Base-by-base conservation (phyloP, 2,888 invertebrate genomes). In the Aspidapion aeneum region DNA sequence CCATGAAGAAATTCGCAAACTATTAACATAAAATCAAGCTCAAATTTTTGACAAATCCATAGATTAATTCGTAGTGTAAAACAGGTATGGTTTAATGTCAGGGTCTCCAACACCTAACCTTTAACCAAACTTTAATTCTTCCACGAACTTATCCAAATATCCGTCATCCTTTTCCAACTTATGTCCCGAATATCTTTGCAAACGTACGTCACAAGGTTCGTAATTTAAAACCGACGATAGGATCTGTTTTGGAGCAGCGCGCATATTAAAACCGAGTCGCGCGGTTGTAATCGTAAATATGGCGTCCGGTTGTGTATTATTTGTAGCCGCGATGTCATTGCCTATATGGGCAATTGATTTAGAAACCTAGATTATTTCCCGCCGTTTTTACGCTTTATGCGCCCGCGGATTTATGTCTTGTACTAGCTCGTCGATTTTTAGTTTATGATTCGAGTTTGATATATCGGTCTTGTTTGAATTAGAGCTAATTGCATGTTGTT, bases 161-260 rank as follows among this genome's bases (percentile, higher is more conserved):
- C 35, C 3, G 35, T 35, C 35, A 35, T 35, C 35, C 12, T 12
- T 7, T 35, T 35, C 12, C 35, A 35, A 35, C 35, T 35, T 35
- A 35, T 48, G 22, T n/a, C n/a, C n/a, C n/a, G n/a, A n/a, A n/a
- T n/a, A n/a, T n/a, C n/a, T n/a, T n/a, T n/a, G n/a, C n/a, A n/a
- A n/a, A n/a, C n/a, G n/a, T n/a, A n/a, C n/a, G 63, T 50, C 60
- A 20, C 58, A 57, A 17, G 9, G 61, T 61, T 62, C 67, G 66
- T 70, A 70, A 69, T 65, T 69, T 59, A 60, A 63, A 64, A 61
- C 58, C 57, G 63, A 61, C 62, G 70, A 70, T 70, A 69, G 66
- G 68, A 70, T 70, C 70, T 68, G 69, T 70, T 70, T 66, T 35
- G 35, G 35, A 66, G 67, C n/a, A n/a, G n/a, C n/a, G n/a, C 64